Conservation (phyloP, 2,113 vertebrate species). For the Melospiza georgiana region DNA sequence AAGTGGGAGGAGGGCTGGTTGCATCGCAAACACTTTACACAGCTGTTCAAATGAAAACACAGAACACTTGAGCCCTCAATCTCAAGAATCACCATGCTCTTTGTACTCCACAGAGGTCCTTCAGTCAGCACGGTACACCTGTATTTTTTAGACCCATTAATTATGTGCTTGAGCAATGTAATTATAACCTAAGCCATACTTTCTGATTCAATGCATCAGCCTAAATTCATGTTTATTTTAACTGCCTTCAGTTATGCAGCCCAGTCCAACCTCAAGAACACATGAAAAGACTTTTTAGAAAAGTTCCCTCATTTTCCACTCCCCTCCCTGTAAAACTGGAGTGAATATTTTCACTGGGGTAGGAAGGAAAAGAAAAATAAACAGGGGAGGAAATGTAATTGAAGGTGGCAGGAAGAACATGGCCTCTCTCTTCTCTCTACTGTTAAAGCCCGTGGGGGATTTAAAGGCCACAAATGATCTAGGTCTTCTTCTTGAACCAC, state of each 20-base stretch:
- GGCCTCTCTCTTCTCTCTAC: neutral
- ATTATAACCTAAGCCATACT: slow-evolving; percentile 66
- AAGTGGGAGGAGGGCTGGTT: neutral
- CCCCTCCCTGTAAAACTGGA: neutral
- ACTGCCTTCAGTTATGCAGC: slow-evolving; percentile 60
- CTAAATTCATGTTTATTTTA: slow-evolving; percentile 70
- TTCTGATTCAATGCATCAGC: slow-evolving; percentile 63
- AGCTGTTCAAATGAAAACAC: slow-evolving; percentile 58
- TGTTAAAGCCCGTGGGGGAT: neutral
- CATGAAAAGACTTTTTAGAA: slow-evolving; percentile 25
- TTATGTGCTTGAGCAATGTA: slow-evolving; percentile 67
- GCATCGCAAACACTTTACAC: neutral
- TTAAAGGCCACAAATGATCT: slow-evolving; percentile 34
- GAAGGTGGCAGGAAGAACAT: neutral
- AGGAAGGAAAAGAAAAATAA: neutral
- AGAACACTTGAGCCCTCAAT: slow-evolving; percentile 54
- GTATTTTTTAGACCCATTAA: slow-evolving; percentile 62
- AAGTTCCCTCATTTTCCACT: slow-evolving; percentile 16
- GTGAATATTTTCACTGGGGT: slow-evolving; percentile 12
- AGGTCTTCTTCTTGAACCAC: slow-evolving; percentile 46
- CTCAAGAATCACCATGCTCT: slow-evolving; percentile 47
- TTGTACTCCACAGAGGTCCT: slow-evolving; percentile 64
- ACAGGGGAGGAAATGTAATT: neutral
- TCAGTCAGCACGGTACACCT: slow-evolving; percentile 60
- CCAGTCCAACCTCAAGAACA: slow-evolving; percentile 23